phyloP scores from a whole-genome alignment of 2,888 invertebrate species.

The Dione vanillae region DNA sequence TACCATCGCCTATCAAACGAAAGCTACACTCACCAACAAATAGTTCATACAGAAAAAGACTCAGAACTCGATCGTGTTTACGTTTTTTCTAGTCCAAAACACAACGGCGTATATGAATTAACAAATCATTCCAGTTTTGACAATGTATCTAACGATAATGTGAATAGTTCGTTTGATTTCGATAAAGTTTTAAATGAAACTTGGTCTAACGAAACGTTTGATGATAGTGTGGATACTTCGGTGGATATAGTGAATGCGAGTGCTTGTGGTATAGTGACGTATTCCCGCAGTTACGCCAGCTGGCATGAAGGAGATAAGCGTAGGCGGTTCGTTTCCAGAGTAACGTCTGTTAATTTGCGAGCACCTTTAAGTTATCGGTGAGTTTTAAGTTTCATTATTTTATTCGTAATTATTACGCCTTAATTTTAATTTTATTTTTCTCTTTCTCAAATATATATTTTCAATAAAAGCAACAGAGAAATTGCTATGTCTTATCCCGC shows the following conservation, averaged over 20 bases:
- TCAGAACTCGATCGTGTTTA: conserved; percentile 73
- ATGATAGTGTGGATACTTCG: conserved; percentile 59
- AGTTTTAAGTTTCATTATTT: conserved; percentile 52
- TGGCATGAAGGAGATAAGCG: conserved; percentile 75
- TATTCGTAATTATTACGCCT: too few relatives aligned
- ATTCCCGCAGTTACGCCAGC: conserved; percentile 73
- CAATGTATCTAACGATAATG: conserved; percentile 52
- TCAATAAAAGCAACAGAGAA: too few relatives aligned
- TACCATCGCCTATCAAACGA: conserved; percentile 62
- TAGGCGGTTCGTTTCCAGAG: conserved; percentile 56
- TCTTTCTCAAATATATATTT: too few relatives aligned
- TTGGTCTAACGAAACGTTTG: conserved; percentile 56
- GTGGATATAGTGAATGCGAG: conserved; percentile 67
- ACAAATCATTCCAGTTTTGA: conserved; percentile 66
- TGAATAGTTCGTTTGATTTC: conserved; percentile 49
- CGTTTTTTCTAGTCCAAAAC: conserved; percentile 78
- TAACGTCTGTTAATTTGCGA: conserved; percentile 73
- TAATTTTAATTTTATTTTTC: too few relatives aligned
- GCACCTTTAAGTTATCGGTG: conserved; percentile 81
- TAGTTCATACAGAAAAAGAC: conserved; percentile 70
- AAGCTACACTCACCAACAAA: conserved; percentile 52
- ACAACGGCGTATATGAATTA: conserved; percentile 71
- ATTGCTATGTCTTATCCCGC: too few relatives aligned
- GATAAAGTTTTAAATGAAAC: conserved; percentile 56
- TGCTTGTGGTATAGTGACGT: conserved; percentile 68